Evolutionary conservation across 2,888 invertebrate genomes (phyloP), one percentile per base, ranked within the genome.

Genomic region (Pseudanteris insignis): DNA sequence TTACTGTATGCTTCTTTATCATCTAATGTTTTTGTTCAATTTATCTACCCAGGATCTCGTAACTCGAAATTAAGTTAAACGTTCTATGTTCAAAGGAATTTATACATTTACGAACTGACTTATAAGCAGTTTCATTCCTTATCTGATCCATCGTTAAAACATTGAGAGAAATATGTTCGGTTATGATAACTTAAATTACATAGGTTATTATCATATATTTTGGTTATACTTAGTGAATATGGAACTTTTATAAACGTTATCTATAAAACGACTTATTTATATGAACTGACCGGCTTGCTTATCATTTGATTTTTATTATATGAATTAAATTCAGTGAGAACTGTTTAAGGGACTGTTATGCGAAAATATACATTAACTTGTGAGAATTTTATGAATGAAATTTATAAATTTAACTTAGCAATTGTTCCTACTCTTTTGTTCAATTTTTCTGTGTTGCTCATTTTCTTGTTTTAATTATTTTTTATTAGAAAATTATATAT

Each of bases 111-210:
- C 14, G 2, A 21, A 13, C 48, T 25, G 48, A 48, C 38, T 37
- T 32, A 29, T 38, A 48, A 37, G 25, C 38, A 38, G 9, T 30
- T 38, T 48, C 38, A 48, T 32, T 9, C 38, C 28, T 38, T 48
- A 48, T 48, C 48, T 38, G 38, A 48, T 48, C 32, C 15, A 18
- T 38, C 32, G 14, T 37, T 32, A 32, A 18, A 37, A 24, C 38
- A 38, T 14, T 24, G 24, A 21, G 29, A 29, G 36, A 36, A 36
- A 47, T 36, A 36, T 36, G 36, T 36, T 36, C 9, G 21, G 38
- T 28, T 38, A 38, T 28, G 38, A 28, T 38, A 38, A 38, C 28
- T 38, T 2, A 26, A 38, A 38, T 38, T 38, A 38, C 14, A 26
- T 9, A 38, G 38, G 38, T 28, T 28, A 13, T 37, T 37, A 26